These are phyloP conservation scores for Epinotia brunnichana DNA, from an alignment of 2,888 invertebrate genomes.

Conservation along the genomic window DNA sequence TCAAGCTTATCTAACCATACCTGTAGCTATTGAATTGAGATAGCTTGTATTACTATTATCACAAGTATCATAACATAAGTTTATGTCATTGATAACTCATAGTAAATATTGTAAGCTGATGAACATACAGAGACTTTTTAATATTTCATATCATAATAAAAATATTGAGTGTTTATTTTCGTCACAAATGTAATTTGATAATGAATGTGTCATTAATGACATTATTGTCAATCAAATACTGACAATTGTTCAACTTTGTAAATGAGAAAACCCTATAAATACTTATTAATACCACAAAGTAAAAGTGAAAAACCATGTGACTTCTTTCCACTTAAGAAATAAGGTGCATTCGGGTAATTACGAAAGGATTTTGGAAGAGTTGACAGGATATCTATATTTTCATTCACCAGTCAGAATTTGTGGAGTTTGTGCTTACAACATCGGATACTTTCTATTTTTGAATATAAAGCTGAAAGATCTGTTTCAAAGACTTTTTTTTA, in stretches of 20 bases:
- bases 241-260: not conserved
- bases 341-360: no score
- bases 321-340: no score
- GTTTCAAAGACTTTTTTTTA: no score
- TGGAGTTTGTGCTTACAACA: no score
- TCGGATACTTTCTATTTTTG: no score
- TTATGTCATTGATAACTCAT: not conserved
- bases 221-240: not conserved
- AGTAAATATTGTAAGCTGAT: constrained; percentile 1
- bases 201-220: not conserved
- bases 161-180: constrained; percentile 2
- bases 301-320: not conserved
- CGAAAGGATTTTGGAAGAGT: no score
- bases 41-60: not conserved
- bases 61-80: not conserved
- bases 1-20: not conserved
- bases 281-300: not conserved
- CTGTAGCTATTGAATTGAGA: not conserved
- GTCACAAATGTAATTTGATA: constrained; percentile 7
- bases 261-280: not conserved
- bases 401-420: no score
- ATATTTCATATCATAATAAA: constrained; percentile 17
- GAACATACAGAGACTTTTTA: not conserved
- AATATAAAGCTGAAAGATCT: no score
- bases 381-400: no score